Evolutionary conservation across 1,140 invertebrate genomes (phyloP).

Genomic region (Drosophila busckii): DNA sequence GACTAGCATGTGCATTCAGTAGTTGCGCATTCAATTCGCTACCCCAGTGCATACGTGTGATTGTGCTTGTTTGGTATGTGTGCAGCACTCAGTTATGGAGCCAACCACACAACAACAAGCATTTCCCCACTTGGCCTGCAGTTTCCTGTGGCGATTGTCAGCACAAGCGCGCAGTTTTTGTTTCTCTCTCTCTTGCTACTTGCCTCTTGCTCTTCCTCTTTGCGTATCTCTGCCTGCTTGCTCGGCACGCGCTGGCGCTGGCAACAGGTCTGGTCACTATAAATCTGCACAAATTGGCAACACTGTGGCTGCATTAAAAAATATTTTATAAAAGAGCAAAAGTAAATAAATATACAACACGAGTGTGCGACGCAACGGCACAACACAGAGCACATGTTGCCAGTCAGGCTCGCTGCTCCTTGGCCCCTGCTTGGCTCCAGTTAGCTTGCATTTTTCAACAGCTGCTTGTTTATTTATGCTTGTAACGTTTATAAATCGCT

Average conservation of each 20-base stretch:
- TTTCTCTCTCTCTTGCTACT: slow-evolving; percentile 10
- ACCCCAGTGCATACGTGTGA: slow-evolving; percentile 40
- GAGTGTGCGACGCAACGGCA: slow-evolving; percentile 24
- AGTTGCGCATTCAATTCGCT: neutral
- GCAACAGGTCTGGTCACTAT: slow-evolving; percentile 51
- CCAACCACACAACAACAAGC: slow-evolving; percentile 25
- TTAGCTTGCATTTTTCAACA: slow-evolving; percentile 44
- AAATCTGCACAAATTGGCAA: slow-evolving; percentile 76
- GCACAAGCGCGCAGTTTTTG: slow-evolving; percentile 48
- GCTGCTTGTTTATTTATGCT: slow-evolving; percentile 74
- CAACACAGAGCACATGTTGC: slow-evolving; percentile 54
- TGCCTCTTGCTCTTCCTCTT: slow-evolving; percentile 14
- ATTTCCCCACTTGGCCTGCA: slow-evolving; percentile 45
- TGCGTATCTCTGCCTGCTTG: no score
- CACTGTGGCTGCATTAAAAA: slow-evolving; percentile 75
- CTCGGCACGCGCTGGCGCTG: no score
- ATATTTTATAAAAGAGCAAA: slow-evolving; percentile 73
- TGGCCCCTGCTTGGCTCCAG: neutral
- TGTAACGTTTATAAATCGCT: slow-evolving; percentile 75
- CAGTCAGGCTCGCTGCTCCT: slow-evolving; percentile 20
- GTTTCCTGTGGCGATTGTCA: slow-evolving; percentile 71
- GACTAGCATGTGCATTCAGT: slow-evolving; percentile 20
- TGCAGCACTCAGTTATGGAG: slow-evolving; percentile 72
- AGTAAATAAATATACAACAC: slow-evolving; percentile 70
- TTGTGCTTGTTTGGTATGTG: no score